Conservation (phyloP, 2,113 vertebrate species). For the Cyanistes caeruleus region DNA sequence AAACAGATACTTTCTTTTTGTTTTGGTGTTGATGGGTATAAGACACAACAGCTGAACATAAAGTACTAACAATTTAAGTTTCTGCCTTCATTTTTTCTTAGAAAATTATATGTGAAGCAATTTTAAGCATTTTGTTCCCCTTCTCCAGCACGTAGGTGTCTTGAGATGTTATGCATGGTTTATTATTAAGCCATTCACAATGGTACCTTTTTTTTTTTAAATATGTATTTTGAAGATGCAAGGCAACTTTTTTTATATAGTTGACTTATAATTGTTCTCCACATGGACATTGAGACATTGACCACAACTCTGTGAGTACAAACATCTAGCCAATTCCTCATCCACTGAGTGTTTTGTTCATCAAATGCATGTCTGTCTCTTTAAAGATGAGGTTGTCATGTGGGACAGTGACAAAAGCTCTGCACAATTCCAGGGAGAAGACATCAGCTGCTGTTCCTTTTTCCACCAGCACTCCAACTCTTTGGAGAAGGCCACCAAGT, state of each 20-base stretch:
- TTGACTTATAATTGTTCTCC: background rate
- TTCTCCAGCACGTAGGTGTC: background rate
- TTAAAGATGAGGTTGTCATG: background rate
- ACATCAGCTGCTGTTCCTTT: background rate
- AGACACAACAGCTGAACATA: background rate
- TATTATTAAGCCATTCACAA: background rate
- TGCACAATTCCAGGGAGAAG: background rate
- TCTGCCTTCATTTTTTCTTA: background rate
- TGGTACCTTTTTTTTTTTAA: background rate
- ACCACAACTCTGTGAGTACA: background rate
- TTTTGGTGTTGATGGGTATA: background rate
- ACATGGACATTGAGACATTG: rapidly evolving
- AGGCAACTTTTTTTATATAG: background rate
- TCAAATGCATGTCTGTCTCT: background rate
- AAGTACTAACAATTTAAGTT: background rate
- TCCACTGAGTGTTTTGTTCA: background rate
- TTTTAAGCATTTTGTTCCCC: background rate
- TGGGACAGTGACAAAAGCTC: background rate
- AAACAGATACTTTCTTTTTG: background rate
- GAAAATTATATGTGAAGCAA: background rate
- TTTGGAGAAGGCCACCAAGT: background rate
- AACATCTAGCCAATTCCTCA: background rate
- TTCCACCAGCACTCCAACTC: background rate
- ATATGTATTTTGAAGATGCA: background rate
- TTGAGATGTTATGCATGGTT: background rate